Base-by-base conservation (phyloP, 2,113 vertebrate species). In the Gobius niger region DNA sequence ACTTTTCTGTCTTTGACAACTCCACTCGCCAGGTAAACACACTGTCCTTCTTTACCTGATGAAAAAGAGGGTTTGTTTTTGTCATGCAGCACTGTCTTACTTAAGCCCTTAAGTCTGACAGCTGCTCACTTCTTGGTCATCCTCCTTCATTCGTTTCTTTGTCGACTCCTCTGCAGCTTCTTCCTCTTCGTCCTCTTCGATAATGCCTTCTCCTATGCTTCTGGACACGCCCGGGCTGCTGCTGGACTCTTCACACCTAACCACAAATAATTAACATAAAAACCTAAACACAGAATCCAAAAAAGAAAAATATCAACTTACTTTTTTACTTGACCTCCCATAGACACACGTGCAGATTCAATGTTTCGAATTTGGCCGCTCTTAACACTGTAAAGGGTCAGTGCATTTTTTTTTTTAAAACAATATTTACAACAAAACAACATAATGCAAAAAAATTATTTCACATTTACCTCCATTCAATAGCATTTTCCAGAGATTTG, bases 241-340 rank as follows among this genome's bases (percentile, higher is more conserved):
- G 64, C 75, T 67, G 78, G 94, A 88, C 72, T 93, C 95, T 86
- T 99, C 96, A 11, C 95, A 97, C 75, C 98, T 99, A 86, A 7
- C 51, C 67, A 5, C 65, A 68, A 0, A 66, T 19, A 63, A 12
- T 42, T 67, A 50, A 68, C 13, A 44, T 5, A 50, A 8, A 52
- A 64, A 14, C 0, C 7, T 11, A 9, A 9, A 24, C 7, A 66
- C 5, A 7, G 44, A n/a, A 16, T 42, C 44, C 40, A 4, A 5
- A 10, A 65, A 7, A 0, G 14, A 13, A 54, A 62, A 18, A 42
- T 47, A 13, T 92, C 60, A 15, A 93, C 95, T 9, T 94, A 98
- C 97, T 95, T 95, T 91, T 96, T 97, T 77, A 99, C 94, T 92
- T 99, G 98, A 66, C 98, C 98, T 44, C 94, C 94, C 97, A 99